Conservation (phyloP, 1,140 invertebrate genomes). For the Neocloeon triangulifer region DNA sequence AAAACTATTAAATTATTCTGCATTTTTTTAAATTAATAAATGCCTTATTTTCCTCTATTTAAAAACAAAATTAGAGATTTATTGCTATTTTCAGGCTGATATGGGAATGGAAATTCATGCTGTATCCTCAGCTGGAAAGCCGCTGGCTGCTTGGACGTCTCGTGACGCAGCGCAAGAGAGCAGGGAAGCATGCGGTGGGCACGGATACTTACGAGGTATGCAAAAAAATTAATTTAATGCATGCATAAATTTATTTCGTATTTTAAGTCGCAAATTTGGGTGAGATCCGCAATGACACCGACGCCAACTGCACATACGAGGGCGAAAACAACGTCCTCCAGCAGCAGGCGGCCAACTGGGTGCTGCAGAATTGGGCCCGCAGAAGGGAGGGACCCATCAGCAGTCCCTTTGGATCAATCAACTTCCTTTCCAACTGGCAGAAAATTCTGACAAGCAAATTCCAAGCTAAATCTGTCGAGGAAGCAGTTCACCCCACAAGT, state of each 20-base stretch:
- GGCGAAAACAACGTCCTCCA: conserved; percentile 90
- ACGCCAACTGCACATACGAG: conserved; percentile 85
- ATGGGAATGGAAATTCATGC: conserved; percentile 75
- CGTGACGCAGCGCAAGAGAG: conserved; percentile 75
- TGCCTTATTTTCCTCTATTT: no score
- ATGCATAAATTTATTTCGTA: conserved; percentile 8
- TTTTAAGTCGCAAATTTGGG: conserved; percentile 46
- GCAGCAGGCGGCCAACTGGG: conserved; percentile 84
- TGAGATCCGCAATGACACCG: conserved; percentile 67
- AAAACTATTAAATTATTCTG: no score
- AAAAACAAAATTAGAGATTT: no score
- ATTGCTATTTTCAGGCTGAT: conserved; percentile 30
- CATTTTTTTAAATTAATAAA: no score
- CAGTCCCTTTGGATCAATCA: conserved; percentile 35
- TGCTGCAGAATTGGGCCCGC: conserved; percentile 38
- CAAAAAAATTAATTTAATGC: no score
- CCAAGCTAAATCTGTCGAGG: conserved; percentile 15
- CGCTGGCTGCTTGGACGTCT: conserved; percentile 61
- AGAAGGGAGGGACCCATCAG: conserved; percentile 15
- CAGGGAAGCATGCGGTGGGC: conserved; percentile 72
- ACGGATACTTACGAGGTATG: conserved; percentile 49
- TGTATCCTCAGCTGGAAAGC: conserved; percentile 69
- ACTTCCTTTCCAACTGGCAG: conserved; percentile 29
- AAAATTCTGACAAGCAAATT: conserved; percentile 27
- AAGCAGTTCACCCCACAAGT: conserved; percentile 28